These are phyloP conservation scores for Charadrius vociferus DNA, from an alignment of 2,113 vertebrate genomes.

Conservation along the genomic window DNA sequence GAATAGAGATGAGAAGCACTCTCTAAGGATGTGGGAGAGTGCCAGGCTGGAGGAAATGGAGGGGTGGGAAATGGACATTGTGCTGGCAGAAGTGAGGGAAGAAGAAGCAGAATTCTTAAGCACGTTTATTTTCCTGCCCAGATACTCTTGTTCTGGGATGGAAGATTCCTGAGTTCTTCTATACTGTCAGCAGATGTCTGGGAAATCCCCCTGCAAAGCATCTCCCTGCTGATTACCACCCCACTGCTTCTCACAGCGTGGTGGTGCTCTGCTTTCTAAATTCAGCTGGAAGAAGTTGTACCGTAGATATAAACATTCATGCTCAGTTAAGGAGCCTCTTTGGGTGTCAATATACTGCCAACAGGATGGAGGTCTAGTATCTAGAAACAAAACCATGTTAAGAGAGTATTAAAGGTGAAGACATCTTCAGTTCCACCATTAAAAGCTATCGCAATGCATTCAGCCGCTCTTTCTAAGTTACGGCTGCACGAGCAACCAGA, in stretches of 20 bases:
- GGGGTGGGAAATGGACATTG: not conserved
- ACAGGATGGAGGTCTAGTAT: not conserved
- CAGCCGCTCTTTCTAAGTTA: not conserved
- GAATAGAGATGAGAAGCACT: not conserved
- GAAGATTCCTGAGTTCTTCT: not conserved
- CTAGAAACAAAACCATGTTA: not conserved
- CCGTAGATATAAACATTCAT: not conserved
- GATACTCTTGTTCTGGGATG: not conserved
- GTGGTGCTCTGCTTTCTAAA: not conserved
- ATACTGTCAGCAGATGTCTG: not conserved
- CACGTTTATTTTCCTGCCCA: not conserved
- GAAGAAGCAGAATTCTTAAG: not conserved
- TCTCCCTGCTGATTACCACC: not conserved
- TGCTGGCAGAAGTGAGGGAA: not conserved
- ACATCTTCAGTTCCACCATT: not conserved
- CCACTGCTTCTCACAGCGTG: not conserved
- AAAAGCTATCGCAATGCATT: not conserved
- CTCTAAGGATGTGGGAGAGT: not conserved
- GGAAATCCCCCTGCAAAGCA: not conserved
- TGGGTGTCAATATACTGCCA: not conserved
- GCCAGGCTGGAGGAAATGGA: not conserved
- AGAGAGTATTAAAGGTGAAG: not conserved
- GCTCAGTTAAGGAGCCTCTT: not conserved
- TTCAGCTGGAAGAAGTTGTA: not conserved
- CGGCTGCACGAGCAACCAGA: rapidly evolving